Evolutionary conservation across 2,113 vertebrate genomes (phyloP).

Genomic region (Gnathonemus longibarbis): DNA sequence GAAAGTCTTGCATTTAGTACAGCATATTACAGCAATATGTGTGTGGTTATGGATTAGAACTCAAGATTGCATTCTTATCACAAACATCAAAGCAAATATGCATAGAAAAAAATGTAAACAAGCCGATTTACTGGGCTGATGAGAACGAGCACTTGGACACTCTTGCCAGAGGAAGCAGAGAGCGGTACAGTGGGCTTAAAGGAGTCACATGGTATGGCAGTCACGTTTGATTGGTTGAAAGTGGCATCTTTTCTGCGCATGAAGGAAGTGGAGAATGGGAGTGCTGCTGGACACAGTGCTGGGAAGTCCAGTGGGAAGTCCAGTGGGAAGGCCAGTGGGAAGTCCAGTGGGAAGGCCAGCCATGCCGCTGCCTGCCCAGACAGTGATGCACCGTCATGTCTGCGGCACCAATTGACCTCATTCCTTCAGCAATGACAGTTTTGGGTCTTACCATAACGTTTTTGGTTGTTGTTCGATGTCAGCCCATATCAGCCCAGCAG

Average conservation of each 20-base stretch:
- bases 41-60: background rate
- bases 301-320: background rate
- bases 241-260: background rate
- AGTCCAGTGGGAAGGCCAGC: background rate
- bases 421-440: constrained; percentile 1
- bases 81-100: background rate
- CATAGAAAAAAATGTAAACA: background rate
- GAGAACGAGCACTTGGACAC: background rate
- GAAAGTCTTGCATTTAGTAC: background rate
- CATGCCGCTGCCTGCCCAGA: background rate
- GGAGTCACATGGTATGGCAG: background rate
- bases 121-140: background rate
- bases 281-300: background rate
- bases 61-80: background rate
- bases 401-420: background rate
- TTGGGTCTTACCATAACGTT: background rate
- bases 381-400: background rate
- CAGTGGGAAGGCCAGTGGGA: background rate
- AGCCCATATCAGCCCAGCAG: background rate
- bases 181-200: background rate
- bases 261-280: background rate
- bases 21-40: background rate
- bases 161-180: background rate
- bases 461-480: background rate
- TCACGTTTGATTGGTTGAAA: background rate